Percentiles rank a stretch among this genome's conserved stretches.
Conservation (phyloP, 2,888 invertebrate genomes). For the Drosophila parthenogenetica region DNA sequence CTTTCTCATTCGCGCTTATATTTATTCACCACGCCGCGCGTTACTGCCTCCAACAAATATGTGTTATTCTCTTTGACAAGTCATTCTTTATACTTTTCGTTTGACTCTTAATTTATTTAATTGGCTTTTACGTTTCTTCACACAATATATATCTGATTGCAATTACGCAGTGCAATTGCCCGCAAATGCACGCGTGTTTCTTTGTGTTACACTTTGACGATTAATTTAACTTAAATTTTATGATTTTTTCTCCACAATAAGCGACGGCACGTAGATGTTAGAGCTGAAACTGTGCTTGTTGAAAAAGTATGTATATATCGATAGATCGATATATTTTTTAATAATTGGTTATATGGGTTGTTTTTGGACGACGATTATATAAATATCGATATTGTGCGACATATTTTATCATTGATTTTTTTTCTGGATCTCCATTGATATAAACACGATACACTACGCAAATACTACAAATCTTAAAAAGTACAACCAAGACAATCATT, state of each 20-base stretch:
- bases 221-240: conserved; percentile 32
- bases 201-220: conserved; percentile 38
- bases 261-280: conserved; percentile 53
- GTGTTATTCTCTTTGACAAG: conserved; percentile 63
- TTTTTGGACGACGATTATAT: too few species aligned
- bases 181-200: conserved; percentile 50
- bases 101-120: conserved; percentile 19
- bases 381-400: too few species aligned
- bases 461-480: too few species aligned
- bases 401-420: too few species aligned
- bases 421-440: too few species aligned
- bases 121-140: conserved; percentile 14
- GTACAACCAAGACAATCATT: too few species aligned
- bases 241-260: conserved; percentile 43
- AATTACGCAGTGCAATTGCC: conserved; percentile 39
- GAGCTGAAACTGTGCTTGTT: conserved; percentile 23
- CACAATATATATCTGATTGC: conserved; percentile 16
- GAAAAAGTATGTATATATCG: too few species aligned
- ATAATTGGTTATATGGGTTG: too few species aligned
- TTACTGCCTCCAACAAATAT: conserved; percentile 56
- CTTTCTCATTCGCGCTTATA: conserved; percentile 64
- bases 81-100: conserved; percentile 61
- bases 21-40: conserved; percentile 69
- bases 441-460: too few species aligned
- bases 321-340: too few species aligned